Evolutionary conservation across 2,797 vertebrate species (phyloP).

Genomic region (Pseudochaenichthys georgianus): DNA sequence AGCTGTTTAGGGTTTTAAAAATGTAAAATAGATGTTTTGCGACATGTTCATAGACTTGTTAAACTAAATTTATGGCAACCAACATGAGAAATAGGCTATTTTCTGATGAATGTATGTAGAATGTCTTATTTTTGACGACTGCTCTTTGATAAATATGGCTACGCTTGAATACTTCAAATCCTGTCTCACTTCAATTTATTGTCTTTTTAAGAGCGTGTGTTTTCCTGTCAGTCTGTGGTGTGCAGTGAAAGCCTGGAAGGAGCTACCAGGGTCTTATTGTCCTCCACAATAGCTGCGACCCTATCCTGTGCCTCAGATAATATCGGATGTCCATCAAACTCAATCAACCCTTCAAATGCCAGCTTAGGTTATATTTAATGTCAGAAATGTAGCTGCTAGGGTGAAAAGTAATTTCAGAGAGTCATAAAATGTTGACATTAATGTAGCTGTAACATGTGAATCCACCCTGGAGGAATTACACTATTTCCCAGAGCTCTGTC

Average conservation of each 20-base stretch:
- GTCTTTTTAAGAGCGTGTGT: neutral
- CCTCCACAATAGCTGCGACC: neutral
- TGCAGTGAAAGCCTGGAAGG: neutral
- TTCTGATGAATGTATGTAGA: constrained; percentile 79
- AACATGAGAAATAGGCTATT: constrained; percentile 70
- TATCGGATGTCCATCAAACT: neutral
- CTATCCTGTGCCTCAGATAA: constrained; percentile 1
- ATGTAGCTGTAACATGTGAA: neutral
- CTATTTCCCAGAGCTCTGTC: neutral
- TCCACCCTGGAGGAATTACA: neutral
- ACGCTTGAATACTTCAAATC: constrained; percentile 62
- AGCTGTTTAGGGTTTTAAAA: constrained; percentile 49
- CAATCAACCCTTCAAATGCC: neutral
- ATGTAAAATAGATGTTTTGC: constrained; percentile 28
- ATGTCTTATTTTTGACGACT: constrained; percentile 83
- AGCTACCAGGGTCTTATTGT: constrained; percentile 4
- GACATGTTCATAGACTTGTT: constrained; percentile 63
- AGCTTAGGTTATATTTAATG: neutral
- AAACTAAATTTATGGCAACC: constrained; percentile 55
- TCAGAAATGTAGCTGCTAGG: neutral
- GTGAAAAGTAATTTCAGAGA: neutral
- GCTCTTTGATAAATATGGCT: constrained; percentile 79
- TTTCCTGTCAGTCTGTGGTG: neutral
- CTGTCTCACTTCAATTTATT: constrained; percentile 33
- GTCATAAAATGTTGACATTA: neutral